A percentile compares a stretch with the other conserved stretches of the same genome.
Evolutionary conservation across 1,140 invertebrate genomes (phyloP).

Genomic region (Steinernema feltiae): DNA sequence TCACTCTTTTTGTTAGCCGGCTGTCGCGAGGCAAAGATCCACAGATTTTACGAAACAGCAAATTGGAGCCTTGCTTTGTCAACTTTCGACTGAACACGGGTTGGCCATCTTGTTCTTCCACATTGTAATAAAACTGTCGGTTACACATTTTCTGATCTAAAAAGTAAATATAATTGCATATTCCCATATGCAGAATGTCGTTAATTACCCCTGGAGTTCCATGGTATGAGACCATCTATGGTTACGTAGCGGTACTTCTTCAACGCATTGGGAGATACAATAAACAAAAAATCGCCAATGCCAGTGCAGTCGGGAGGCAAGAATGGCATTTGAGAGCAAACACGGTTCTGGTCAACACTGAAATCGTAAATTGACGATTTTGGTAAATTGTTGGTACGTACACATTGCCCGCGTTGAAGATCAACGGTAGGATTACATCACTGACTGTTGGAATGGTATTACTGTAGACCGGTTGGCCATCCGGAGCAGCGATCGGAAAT

Average conservation of each 20-base stretch:
- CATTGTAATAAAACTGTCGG: neutral
- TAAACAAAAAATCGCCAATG: neutral
- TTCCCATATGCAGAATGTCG: neutral
- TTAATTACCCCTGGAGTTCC: neutral
- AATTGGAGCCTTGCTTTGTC: neutral
- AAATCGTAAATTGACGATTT: neutral
- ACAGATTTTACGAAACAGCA: neutral
- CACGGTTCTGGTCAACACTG: neutral
- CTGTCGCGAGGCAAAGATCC: neutral
- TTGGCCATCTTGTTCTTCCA: neutral
- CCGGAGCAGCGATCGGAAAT: neutral
- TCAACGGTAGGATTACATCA: neutral
- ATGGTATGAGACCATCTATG: constrained; percentile 1
- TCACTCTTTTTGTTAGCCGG: neutral
- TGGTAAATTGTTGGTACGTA: neutral
- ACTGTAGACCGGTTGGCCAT: constrained; percentile 1
- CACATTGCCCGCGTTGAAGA: neutral
- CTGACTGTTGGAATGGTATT: constrained; percentile 1
- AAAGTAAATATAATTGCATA: neutral
- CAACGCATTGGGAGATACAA: neutral
- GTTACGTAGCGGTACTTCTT: constrained; percentile 8
- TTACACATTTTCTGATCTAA: constrained; percentile 5
- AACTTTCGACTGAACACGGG: neutral
- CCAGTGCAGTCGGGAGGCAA: constrained; percentile 1
- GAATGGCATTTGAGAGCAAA: neutral